Conservation (phyloP, 1,140 invertebrate species). For the Diabrotica virgifera region DNA sequence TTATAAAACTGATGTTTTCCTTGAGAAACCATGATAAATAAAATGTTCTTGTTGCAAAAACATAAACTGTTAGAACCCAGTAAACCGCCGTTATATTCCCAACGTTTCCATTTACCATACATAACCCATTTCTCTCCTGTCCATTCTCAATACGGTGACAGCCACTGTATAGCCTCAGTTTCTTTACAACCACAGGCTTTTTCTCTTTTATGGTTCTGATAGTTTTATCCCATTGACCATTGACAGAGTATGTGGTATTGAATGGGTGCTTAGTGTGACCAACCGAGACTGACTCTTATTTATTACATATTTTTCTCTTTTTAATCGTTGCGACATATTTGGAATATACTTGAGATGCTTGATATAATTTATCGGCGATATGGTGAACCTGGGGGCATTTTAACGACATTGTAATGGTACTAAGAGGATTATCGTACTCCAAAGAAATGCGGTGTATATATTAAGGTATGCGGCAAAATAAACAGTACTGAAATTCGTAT, state of each 20-base stretch:
- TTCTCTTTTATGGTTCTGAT: slow-evolving; percentile 19
- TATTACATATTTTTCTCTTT: slow-evolving; percentile 24
- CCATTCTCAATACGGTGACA: neutral
- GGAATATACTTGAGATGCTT: slow-evolving; percentile 12
- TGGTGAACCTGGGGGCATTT: slow-evolving; percentile 8
- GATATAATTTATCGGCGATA: slow-evolving; percentile 13
- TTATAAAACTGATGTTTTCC: no score
- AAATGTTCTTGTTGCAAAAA: no score
- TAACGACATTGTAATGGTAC: neutral
- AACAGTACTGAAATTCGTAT: no score
- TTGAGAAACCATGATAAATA: no score
- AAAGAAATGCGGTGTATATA: no score
- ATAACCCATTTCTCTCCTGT: neutral
- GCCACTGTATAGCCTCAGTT: neutral
- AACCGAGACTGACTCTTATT: slow-evolving; percentile 22
- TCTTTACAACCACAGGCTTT: slow-evolving; percentile 8
- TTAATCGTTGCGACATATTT: slow-evolving; percentile 26
- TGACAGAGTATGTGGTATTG: slow-evolving; percentile 23
- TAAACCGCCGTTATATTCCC: slow-evolving; percentile 28
- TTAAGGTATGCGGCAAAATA: no score
- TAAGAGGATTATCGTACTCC: no score
- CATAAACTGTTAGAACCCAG: no score
- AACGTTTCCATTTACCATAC: neutral
- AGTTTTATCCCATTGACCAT: slow-evolving; percentile 24
- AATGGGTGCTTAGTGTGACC: slow-evolving; percentile 25